Evolutionary conservation across 2,888 invertebrate species (phyloP).

Genomic region (Cryptus viduatorius): DNA sequence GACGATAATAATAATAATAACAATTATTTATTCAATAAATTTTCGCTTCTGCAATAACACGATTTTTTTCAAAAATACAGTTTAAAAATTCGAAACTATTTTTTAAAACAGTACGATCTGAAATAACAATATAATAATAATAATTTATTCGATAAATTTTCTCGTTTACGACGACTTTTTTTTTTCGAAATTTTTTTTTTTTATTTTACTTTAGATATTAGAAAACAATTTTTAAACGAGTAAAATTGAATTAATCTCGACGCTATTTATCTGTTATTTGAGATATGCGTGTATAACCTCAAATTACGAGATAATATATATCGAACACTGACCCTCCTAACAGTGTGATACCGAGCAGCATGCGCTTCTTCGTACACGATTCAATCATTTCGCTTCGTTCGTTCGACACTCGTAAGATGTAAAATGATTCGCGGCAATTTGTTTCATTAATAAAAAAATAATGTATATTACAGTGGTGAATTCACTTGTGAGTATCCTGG

Average conservation of each 20-base stretch:
- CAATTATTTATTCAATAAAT: too few relatives aligned
- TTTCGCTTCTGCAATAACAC: too few relatives aligned
- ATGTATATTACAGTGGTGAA: background rate
- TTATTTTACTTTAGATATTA: too few relatives aligned
- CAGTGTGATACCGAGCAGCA: slow-evolving; percentile 91
- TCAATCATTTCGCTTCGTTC: slow-evolving; percentile 89
- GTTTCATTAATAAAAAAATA: slow-evolving; percentile 1
- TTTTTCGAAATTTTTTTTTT: too few relatives aligned
- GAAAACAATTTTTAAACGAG: background rate
- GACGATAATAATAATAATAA: slow-evolving; percentile 10
- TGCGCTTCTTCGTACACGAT: slow-evolving; percentile 93
- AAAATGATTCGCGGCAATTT: background rate
- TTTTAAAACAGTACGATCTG: background rate
- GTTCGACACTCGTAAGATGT: background rate
- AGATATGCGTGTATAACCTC: slow-evolving; percentile 43
- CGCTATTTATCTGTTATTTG: background rate
- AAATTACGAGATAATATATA: slow-evolving; percentile 16
- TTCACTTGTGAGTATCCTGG: background rate
- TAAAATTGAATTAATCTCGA: background rate
- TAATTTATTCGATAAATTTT: too few relatives aligned
- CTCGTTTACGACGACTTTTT: too few relatives aligned
- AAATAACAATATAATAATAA: background rate
- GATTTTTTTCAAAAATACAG: too few relatives aligned
- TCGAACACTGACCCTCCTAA: slow-evolving; percentile 89
- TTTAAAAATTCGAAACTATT: slow-evolving; percentile 2